Evolutionary conservation across 2,797 vertebrate genomes (phyloP), one percentile per base, ranked within the genome.

Genomic region (Xiphorhynchus erythropygius): DNA sequence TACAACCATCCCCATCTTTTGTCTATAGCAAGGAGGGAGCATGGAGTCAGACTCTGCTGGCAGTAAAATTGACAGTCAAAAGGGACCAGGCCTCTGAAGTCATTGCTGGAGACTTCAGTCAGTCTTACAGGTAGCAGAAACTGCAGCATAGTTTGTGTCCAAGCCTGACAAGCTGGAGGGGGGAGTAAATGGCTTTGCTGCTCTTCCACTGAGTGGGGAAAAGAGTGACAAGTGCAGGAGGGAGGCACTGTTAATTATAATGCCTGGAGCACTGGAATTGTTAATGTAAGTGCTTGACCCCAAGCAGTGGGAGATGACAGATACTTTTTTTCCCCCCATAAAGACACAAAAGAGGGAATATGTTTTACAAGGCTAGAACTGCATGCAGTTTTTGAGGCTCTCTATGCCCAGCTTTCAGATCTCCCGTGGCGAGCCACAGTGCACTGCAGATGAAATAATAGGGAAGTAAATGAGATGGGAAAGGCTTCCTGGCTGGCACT

Each of bases 211-310:
- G 69, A 73, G 24, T 13, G 84, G 69, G 75, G 75, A 50, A 67
- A 71, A 80, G 68, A 71, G 27, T 73, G 83, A 59, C 85, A 78
- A 89, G 64, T 74, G 53, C 80, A 84, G 65, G 62, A 91, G 46
- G 28, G 62, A 91, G 49, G 46, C 55, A 21, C 76, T 69, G 62
- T 81, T 94, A 91, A 91, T 95, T 95, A 78, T 75, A 86, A 90
- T 88, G 69, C 85, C 73, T 81, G 85, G 78, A 93, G 91, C 81
- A 57, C 59, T 73, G 59, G 74, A 90, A 93, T 87, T 84, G 74
- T 76, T 94, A 89, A 84, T 96, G 5, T 50, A 86, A 68, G 74
- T 93, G 50, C 76, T 89, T 94, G 91, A 91, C 87, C 84, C 68
- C 73, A 80, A 71, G 32, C 73, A 86, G 85, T 81, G 53, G 92